Conservation (phyloP, 2,888 invertebrate species). For the Rhingia campestris region DNA sequence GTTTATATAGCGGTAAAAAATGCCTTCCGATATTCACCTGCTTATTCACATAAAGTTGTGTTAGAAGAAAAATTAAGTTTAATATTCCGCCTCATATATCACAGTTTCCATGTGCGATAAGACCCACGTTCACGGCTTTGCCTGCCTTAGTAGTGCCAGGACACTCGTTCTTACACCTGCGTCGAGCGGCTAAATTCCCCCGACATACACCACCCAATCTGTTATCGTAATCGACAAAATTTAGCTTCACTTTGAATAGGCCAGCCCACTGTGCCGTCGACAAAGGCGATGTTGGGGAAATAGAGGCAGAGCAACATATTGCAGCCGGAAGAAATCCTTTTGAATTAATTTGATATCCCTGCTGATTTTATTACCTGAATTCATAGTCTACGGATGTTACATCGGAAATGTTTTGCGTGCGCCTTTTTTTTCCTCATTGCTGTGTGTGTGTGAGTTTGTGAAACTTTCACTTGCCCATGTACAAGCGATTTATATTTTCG, state of each 20-base stretch:
- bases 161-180: slow-evolving; percentile 45
- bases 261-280: not conserved
- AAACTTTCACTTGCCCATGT: not conserved
- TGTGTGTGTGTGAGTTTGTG: slow-evolving; percentile 1
- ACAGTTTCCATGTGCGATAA: slow-evolving; percentile 57
- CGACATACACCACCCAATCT: not conserved
- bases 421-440: not conserved
- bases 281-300: no score
- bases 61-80: slow-evolving; percentile 29
- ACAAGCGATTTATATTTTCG: slow-evolving; percentile 21
- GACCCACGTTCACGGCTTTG: slow-evolving; percentile 32
- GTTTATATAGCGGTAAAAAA: not conserved
- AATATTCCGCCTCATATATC: slow-evolving; percentile 65
- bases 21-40: slow-evolving; percentile 1
- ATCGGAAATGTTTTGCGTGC: slow-evolving; percentile 49
- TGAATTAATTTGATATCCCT: slow-evolving; percentile 68
- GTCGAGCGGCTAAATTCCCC: slow-evolving; percentile 9
- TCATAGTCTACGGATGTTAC: slow-evolving; percentile 35
- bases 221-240: slow-evolving; percentile 42
- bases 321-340: slow-evolving; percentile 54
- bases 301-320: slow-evolving; percentile 17
- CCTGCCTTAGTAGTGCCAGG: not conserved
- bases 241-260: slow-evolving; percentile 30
- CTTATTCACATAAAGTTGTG: slow-evolving; percentile 13
- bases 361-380: slow-evolving; percentile 61